phyloP scores from a whole-genome alignment of 2,797 vertebrate species.

The Micrastur ruficollis region DNA sequence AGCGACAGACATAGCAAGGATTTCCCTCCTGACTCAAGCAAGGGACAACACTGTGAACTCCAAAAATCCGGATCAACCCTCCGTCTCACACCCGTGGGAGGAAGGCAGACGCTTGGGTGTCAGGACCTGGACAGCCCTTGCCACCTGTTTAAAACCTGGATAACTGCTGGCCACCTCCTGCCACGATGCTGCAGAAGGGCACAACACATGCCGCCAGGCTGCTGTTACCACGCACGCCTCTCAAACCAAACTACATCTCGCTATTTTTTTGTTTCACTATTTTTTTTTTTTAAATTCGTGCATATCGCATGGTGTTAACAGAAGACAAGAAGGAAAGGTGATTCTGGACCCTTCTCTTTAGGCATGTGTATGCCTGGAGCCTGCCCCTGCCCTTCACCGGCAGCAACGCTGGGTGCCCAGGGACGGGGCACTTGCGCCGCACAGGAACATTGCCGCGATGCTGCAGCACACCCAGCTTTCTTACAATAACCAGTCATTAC shows the following conservation, averaged over 20 bases:
- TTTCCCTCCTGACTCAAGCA: not conserved
- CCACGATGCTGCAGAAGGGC: not conserved
- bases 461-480: not conserved
- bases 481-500: not conserved
- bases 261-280: not conserved
- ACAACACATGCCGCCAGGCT: not conserved
- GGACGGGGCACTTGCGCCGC: not conserved
- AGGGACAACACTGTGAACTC: not conserved
- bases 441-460: no score
- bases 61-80: no score
- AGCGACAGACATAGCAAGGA: rapidly evolving
- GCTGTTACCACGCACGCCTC: not conserved
- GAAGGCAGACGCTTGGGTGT: not conserved
- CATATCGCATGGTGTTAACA: not conserved
- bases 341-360: not conserved
- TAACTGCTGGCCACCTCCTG: not conserved
- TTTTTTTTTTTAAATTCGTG: not conserved
- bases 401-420: not conserved
- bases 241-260: not conserved
- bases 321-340: not conserved
- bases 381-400: not conserved
- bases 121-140: not conserved
- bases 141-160: not conserved
- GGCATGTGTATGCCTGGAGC: not conserved
- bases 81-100: not conserved